Conservation (phyloP, 1,140 invertebrate species). For the Homalodisca vitripennis region DNA sequence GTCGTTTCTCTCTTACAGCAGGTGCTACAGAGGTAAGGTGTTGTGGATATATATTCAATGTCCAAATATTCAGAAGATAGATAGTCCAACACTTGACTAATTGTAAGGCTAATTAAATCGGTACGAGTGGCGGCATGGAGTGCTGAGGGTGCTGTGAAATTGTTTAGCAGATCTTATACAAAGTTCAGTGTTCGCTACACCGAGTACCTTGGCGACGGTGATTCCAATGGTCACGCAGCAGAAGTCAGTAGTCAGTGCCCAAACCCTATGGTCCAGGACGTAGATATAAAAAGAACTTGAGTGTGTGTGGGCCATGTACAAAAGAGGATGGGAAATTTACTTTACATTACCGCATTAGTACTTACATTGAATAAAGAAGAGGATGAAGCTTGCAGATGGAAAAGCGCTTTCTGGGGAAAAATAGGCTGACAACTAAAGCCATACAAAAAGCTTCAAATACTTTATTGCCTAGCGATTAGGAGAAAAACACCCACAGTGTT, state of each 20-base stretch:
- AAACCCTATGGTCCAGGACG: slow-evolving; percentile 35
- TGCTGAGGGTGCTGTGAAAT: slow-evolving; percentile 2
- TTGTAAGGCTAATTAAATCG: slow-evolving; percentile 37
- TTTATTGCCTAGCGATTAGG: slow-evolving; percentile 20
- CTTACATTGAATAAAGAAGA: neutral
- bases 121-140: slow-evolving; percentile 39
- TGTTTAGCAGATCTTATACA: slow-evolving; percentile 30
- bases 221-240: slow-evolving; percentile 23
- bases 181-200: slow-evolving; percentile 31
- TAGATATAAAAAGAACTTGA: slow-evolving; percentile 37
- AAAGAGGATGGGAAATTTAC: no score
- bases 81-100: slow-evolving; percentile 1
- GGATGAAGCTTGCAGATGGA: slow-evolving; percentile 25
- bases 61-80: neutral
- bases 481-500: slow-evolving; percentile 29
- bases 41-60: slow-evolving; percentile 28
- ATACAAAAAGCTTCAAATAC: slow-evolving; percentile 24
- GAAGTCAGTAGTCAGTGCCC: neutral
- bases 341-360: slow-evolving; percentile 24
- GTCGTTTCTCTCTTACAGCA: slow-evolving; percentile 19
- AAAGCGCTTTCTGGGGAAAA: slow-evolving; percentile 30
- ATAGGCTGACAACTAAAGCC: slow-evolving; percentile 30
- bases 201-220: slow-evolving; percentile 37
- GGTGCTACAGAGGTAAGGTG: slow-evolving; percentile 28
- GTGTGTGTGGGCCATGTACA: slow-evolving; percentile 38